These are phyloP conservation scores for Patiria miniata DNA, from an alignment of 35 echinoderm and acorn worm species.

Conservation along the genomic window DNA sequence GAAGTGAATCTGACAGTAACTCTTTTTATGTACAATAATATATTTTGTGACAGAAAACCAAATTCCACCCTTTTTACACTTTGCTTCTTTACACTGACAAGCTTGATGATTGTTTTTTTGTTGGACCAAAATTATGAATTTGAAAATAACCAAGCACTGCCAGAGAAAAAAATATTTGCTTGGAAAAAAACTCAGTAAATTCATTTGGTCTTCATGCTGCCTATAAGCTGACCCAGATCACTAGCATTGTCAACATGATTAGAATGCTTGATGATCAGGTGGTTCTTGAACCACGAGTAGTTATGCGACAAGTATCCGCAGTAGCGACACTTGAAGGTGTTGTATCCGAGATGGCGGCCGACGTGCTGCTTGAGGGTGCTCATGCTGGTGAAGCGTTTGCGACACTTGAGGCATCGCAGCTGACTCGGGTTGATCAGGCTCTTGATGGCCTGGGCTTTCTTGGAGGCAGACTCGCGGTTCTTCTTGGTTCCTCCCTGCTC, in stretches of 20 bases:
- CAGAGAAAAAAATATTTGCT: not conserved
- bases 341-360: constrained; percentile 87
- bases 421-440: constrained; percentile 80
- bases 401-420: constrained; percentile 86
- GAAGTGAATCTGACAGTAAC: too few relatives aligned
- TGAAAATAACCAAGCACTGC: not conserved
- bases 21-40: too few relatives aligned
- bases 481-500: constrained; percentile 6
- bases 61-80: too few relatives aligned
- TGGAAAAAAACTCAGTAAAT: not conserved
- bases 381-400: constrained; percentile 77
- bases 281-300: constrained; percentile 96
- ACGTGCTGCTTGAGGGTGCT: constrained; percentile 79
- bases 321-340: constrained; percentile 84
- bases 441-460: constrained; percentile 67
- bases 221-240: constrained; percentile 62
- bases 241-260: constrained; percentile 37
- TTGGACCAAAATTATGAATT: not conserved
- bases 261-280: constrained; percentile 78
- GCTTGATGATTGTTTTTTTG: too few relatives aligned
- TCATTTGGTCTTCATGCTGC: constrained; percentile 84
- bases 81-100: too few relatives aligned
- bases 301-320: constrained; percentile 88
- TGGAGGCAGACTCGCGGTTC: constrained; percentile 49
- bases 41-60: too few relatives aligned